Base-by-base conservation (phyloP, 2,888 invertebrate species). In the Mayetiola destructor region DNA sequence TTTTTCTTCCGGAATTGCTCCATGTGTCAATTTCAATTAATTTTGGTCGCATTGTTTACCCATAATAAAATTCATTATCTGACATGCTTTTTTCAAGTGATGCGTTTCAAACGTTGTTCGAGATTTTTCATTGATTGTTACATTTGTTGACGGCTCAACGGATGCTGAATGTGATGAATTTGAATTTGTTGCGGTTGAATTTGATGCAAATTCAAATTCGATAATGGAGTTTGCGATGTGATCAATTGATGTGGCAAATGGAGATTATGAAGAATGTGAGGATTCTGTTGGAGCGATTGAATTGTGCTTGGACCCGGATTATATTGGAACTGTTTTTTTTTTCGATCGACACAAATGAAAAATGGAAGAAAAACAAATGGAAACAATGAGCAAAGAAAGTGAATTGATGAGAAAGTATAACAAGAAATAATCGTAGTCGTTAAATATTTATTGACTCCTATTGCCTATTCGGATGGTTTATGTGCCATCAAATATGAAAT, bases 391-490 rank as follows among this genome's bases (percentile, higher is more conserved):
- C n/a, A n/a, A n/a, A n/a, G 30, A 37, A 23, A 20, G 9, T 39
- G 21, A 55, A 30, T 30, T 3, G 10, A 9, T 10, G 16, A 35
- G 23, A 39, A 27, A 39, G 5, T 12, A 55, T 3, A 40, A 23
- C 36, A 29, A 14, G 14, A 14, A n/a, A 20, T 39, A 14, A 21
- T 37, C 29, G 9, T 10, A 27, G 30, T 54, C 3, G 29, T 30
- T 20, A 37, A 12, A 37, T 16, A 14, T 29, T 66, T 68, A 73
- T 71, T 67, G 72, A 72, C 64, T 71, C 72, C 63, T 72, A 72
- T 63, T 71, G 72, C 67, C 72, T 73, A 9, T 36, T 5, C n/a
- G 4, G 36, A 14, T 12, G n/a, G 12, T 36, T 9, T 36, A 4
- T 10, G 18, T 18, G 16, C 16, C 16, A n/a, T 39, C 18, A 39